Evolutionary conservation across 2,797 vertebrate species (phyloP), one percentile per base, ranked within the genome.

Genomic region (Sebastes miniatus): DNA sequence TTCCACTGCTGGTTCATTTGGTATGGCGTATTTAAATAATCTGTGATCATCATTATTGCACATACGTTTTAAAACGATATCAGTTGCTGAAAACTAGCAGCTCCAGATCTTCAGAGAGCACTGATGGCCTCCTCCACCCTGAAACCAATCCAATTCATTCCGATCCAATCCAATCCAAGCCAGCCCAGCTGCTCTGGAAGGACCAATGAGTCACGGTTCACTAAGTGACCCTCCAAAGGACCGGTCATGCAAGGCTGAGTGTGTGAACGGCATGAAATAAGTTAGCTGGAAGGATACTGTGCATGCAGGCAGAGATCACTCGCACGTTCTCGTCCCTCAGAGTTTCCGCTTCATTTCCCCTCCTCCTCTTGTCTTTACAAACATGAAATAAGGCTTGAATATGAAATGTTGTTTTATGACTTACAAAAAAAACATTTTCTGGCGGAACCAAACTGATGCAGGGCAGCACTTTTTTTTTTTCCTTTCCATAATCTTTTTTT

Each of bases 141-240:
- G n/a, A 80, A 76, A 80, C 77, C 58, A 73, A 72, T 81, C 80
- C 73, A 76, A 81, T 75, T 77, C 75, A 73, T 65, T 75, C 80
- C 75, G 70, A 81, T 75, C 80, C 75, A 73, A 65, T 75, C 80
- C 72, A 73, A 65, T 81, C 79, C 68, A 39, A 47, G 69, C 20
- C 34, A 63, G 39, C 39, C 85, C 87, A 89, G 84, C 86, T 90
- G 84, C 84, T 89, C 80, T 63, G 65, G 68, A 73, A 80, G 70
- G 67, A 59, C 69, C 74, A 73, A 84, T 87, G 69, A 87, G 83
- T 32, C 72, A 79, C 20, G 83, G 81, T 83, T 88, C 66, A 79
- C 16, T 67, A 72, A 39, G 20, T 81, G 77, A 85, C 80, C 83
- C 76, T 84, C 72, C 62, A 39, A 69, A 85, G 62, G 75, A 84